Base-by-base conservation (phyloP, 2,797 vertebrate genomes). In the Diglossa cyanea region DNA sequence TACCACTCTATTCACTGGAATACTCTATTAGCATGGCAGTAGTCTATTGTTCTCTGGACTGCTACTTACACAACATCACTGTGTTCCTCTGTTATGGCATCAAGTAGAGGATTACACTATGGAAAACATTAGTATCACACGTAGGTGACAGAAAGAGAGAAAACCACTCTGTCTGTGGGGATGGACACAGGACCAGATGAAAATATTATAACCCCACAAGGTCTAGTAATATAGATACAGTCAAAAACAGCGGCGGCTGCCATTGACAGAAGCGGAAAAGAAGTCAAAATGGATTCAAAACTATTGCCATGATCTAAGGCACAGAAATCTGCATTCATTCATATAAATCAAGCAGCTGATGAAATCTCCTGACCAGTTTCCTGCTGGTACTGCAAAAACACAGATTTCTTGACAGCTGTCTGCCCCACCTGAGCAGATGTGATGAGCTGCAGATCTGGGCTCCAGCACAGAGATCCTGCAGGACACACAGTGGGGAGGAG, bases 121-220 rank as follows among this genome's bases (percentile, higher is more conserved):
- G 40, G 25, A 78, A 90, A 60, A 73, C 0, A 0, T 1, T 48
- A 6, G 4, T 5, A 7, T 54, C 35, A 39, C 12, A 17, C 4
- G 45, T 4, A 60, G n/a, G 48, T 7, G 35, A 15, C 4, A 82
- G 42, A 62, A 58, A 60, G 31, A 19, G 3, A 18, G 11, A 33
- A 60, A 86, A 84, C 3, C 4, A 8, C 13, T 4, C 24, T 20
- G 2, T 19, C 23, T 48, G 13, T 7, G 47, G 33, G 40, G 13
- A 54, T 51, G 33, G 30, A 35, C 10, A 57, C 4, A 48, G 68
- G 42, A 58, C 1, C 37, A 78, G 33, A 14, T 18, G 15, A 86
- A 94, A 88, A 39, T 37, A 19, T 39, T 57, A 7, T 18, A 58
- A 19, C 30, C 21, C 26, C 33, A 53, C 15, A n/a, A 76, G 26